phyloP scores from a whole-genome alignment of 2,888 invertebrate species.

The Diogma glabrata region DNA sequence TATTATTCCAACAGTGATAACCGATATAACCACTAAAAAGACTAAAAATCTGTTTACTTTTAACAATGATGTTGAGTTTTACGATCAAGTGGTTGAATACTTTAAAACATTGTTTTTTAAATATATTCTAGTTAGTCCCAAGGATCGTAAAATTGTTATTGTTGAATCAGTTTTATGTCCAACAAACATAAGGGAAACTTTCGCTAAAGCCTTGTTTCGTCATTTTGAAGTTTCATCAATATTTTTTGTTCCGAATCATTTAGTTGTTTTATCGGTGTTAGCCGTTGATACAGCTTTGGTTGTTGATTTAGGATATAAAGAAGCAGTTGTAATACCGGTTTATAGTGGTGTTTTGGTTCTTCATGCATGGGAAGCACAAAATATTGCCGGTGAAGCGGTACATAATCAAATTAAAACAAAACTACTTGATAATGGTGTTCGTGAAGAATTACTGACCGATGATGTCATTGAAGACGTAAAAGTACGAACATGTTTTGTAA shows the following conservation, averaged over 20 bases:
- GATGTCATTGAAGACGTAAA: conserved; percentile 63
- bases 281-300: conserved; percentile 75
- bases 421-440: conserved; percentile 39
- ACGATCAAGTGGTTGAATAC: conserved; percentile 78
- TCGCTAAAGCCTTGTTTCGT: conserved; percentile 82
- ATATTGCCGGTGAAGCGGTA: conserved; percentile 62
- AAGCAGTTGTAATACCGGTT: conserved; percentile 71
- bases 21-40: conserved; percentile 49
- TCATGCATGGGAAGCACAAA: conserved; percentile 70
- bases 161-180: conserved; percentile 82
- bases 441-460: conserved; percentile 37
- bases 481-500: conserved; percentile 82
- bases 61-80: conserved; percentile 54
- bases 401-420: conserved; percentile 47
- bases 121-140: conserved; percentile 81
- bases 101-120: conserved; percentile 77
- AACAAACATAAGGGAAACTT: conserved; percentile 68
- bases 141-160: conserved; percentile 82
- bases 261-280: conserved; percentile 71
- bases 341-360: conserved; percentile 80
- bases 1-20: conserved; percentile 70
- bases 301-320: conserved; percentile 76
- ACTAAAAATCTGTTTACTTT: conserved; percentile 54
- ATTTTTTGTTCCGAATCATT: conserved; percentile 72
- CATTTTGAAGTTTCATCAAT: conserved; percentile 84